phyloP scores from a whole-genome alignment of 35 echinoderm and acorn worm genomes.

The Stichopus chloronotus region DNA sequence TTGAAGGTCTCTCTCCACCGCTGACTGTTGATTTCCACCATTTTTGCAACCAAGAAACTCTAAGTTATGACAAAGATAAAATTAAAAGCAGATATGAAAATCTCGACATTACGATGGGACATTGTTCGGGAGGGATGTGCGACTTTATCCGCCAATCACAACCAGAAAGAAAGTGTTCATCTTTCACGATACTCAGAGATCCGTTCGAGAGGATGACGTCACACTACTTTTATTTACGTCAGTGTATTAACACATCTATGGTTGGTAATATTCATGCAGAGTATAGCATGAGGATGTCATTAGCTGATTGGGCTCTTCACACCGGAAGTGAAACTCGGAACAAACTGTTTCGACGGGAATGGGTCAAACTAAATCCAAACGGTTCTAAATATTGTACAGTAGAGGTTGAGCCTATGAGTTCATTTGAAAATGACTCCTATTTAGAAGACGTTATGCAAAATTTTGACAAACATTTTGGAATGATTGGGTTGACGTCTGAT shows the following conservation, averaged over 20 bases:
- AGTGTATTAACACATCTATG: not conserved
- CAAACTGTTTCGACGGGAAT: constrained; percentile 23
- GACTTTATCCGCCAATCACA: constrained; percentile 4
- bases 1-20: not conserved
- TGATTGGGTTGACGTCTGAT: constrained; percentile 25
- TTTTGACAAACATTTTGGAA: constrained; percentile 42
- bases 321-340: constrained; percentile 24
- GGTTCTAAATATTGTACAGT: not conserved
- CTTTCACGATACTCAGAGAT: constrained; percentile 38
- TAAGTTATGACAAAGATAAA: not conserved
- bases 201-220: constrained; percentile 51
- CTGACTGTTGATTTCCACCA: constrained; percentile 4
- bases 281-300: not conserved
- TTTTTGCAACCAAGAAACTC: not conserved
- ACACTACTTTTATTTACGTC: constrained; percentile 46
- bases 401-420: not conserved
- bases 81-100: not conserved
- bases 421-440: constrained; percentile 15
- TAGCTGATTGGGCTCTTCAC: constrained; percentile 22
- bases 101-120: constrained; percentile 10
- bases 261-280: not conserved
- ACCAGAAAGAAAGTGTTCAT: constrained; percentile 15
- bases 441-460: constrained; percentile 21
- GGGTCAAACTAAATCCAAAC: not conserved
- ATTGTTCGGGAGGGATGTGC: constrained; percentile 17